Percentiles rank a stretch among this genome's conserved stretches.
phyloP scores from a whole-genome alignment of 1,140 invertebrate species.

The Arctopsyche grandis region DNA sequence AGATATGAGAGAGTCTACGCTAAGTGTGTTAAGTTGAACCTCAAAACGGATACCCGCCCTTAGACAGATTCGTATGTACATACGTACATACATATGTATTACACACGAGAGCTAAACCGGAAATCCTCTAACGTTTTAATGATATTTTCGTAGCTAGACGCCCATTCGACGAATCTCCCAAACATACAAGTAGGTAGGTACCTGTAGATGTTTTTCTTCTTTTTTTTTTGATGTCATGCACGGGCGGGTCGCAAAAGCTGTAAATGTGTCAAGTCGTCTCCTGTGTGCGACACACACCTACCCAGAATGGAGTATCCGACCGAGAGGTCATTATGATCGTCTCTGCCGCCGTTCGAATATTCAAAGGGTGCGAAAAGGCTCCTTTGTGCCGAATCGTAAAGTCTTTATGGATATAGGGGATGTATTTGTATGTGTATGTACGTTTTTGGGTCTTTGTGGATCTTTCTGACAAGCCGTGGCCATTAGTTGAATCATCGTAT shows the following conservation, averaged over 20 bases:
- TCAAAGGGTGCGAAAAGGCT: background rate
- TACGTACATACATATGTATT: too few relatives aligned
- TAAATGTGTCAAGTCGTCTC: background rate
- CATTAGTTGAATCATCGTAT: background rate
- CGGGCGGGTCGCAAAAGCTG: conserved; percentile 8
- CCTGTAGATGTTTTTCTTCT: too few relatives aligned
- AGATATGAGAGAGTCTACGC: too few relatives aligned
- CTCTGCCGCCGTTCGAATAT: background rate
- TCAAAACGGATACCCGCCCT: too few relatives aligned
- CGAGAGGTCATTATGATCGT: background rate
- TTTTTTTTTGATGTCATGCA: conserved; percentile 5
- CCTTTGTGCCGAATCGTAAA: background rate
- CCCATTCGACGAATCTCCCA: too few relatives aligned
- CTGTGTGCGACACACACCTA: background rate
- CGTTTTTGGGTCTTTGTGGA: background rate
- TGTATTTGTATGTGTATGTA: background rate
- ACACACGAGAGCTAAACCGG: conserved; percentile 9
- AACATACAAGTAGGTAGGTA: too few relatives aligned
- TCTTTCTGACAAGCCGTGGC: background rate
- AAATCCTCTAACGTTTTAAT: conserved; percentile 45
- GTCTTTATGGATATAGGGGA: background rate
- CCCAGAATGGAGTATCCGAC: too few relatives aligned
- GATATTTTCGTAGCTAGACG: conserved; percentile 39
- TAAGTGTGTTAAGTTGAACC: too few relatives aligned
- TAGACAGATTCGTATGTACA: too few relatives aligned